Base-by-base conservation (phyloP, 2,113 vertebrate genomes). In the Chamaetylas fuelleborni region DNA sequence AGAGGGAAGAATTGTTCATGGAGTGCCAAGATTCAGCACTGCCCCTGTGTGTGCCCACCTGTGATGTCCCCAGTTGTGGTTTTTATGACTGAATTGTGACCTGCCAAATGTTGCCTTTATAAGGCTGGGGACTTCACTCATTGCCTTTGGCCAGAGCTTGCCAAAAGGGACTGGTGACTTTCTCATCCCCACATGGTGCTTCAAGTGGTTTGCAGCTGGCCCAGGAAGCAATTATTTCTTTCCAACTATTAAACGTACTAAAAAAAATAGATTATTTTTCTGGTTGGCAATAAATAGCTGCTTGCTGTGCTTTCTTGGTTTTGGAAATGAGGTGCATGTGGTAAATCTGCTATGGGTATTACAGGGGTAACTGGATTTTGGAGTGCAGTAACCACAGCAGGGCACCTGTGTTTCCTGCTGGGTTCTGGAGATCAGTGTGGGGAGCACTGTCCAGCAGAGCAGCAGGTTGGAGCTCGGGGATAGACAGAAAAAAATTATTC, bases 1-100 rank as follows among this genome's bases (percentile, higher is more conserved):
- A 43, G 36, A 56, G 23, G 17, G n/a, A 26, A 57, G 38, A 40
- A 29, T 28, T 0, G 1, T 48, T 58, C 19, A 12, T 0, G 2
- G 3, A 33, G 17, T 34, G 33, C 38, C 25, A 31, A 23, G 51
- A 19, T 53, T 20, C 50, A 69, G 58, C 33, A 3, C 38, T 53
- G 18, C 26, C 19, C 0, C 0, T n/a, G 34, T n/a, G 34, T 78
- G 19, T 33, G 12, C 18, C 24, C 20, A 29, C 42, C 16, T 38
- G 15, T 23, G 42, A 31, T 65, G 40, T 18, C 28, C 18, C 18
- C 28, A 29, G 74, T 11, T n/a, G 58, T 19, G 4, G 62, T 77
- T 77, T 9, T 40, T 34, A 17, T 54, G 43, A 18, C 22, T 18
- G 7, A 1, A 1, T 5, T 61, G 82, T 54, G 54, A 40, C 26